Evolutionary conservation across 2,888 invertebrate genomes (phyloP), one percentile per base, ranked within the genome.

Genomic region (Chydorus sphaericus): DNA sequence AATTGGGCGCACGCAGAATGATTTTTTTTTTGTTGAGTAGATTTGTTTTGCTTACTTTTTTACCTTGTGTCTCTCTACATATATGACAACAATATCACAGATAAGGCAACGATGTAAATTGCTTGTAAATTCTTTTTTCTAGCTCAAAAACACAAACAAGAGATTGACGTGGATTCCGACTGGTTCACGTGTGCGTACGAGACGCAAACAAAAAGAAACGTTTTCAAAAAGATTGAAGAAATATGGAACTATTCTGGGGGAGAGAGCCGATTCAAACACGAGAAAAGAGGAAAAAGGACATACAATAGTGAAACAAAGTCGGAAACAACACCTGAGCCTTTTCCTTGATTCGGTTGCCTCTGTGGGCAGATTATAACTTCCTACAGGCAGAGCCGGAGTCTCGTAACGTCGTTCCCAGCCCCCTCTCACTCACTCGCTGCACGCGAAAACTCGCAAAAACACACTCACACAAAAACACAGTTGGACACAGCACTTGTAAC

Each of bases 91-190:
- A 55, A 55, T 55, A 55, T 55, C 55, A 55, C 55, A 55, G 55
- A 55, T 55, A 55, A 55, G 55, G 55, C 55, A 55, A 55, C 55
- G 49, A 48, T 48, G 48, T 49, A 55, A 39, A 48, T 55, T 55
- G 48, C 49, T 53, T 53, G 28, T 55, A 55, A 55, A 36, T 18
- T n/a, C n/a, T n/a, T n/a, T n/a, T 52, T 52, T 37, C n/a, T 52
- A 52, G 23, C 31, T 52, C 52, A 44, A n/a, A n/a, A n/a, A n/a
- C n/a, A n/a, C n/a, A 23, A 39, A 18, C 18, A 16, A 52, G 52
- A 52, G 52, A 52, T 52, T 52, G 33, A 36, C 36, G 14, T 23
- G 18, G 6, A 8, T 44, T 44, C 14, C 26, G n/a, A 16, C 44
- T 23, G 44, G n/a, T n/a, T n/a, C n/a, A n/a, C n/a, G n/a, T n/a